Base-by-base conservation (phyloP, 2,888 invertebrate species). In the Sphaeridia pumilis region DNA sequence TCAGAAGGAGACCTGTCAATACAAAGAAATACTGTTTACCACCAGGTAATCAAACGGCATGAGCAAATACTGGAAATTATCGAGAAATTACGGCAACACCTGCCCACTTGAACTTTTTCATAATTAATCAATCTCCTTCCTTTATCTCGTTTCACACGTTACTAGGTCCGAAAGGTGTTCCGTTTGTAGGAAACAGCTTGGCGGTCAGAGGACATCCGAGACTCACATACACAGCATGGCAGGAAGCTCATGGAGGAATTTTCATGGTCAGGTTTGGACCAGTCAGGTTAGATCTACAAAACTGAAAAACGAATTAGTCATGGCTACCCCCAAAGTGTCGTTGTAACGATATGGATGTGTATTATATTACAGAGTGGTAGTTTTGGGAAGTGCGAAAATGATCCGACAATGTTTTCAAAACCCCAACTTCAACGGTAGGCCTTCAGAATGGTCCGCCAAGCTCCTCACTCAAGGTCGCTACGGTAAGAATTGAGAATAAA, bases 331-430 rank as follows among this genome's bases (percentile, higher is more conserved):
- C n/a, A n/a, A n/a, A n/a, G n/a, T n/a, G n/a, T n/a, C n/a, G n/a
- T n/a, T n/a, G n/a, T n/a, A n/a, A n/a, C n/a, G n/a, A n/a, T n/a
- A n/a, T n/a, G n/a, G n/a, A n/a, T n/a, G n/a, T n/a, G n/a, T n/a
- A 38, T 38, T 38, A 14, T 10, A 31, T 14, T 28, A 31, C 26
- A 52, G 52, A 24, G 52, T 52, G 1, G 21, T 52, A n/a, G 52
- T 52, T 1, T 25, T 52, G 4, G 46, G 46, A 2, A 52, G 46
- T 25, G 41, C 52, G 1, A 42, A 38, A 4, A 24, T 52, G 10
- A 46, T 52, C 3, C 46, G 42, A 24, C 46, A 52, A 46, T 46
- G 46, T 20, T 52, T 52, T 42, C 46, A 46, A 42, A 46, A 52
- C 22, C 46, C 52, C 4, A 17, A 46, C 2, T 46, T 52, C 31